phyloP scores from a whole-genome alignment of 2,113 vertebrate species.

The Cyprinus carpio region DNA sequence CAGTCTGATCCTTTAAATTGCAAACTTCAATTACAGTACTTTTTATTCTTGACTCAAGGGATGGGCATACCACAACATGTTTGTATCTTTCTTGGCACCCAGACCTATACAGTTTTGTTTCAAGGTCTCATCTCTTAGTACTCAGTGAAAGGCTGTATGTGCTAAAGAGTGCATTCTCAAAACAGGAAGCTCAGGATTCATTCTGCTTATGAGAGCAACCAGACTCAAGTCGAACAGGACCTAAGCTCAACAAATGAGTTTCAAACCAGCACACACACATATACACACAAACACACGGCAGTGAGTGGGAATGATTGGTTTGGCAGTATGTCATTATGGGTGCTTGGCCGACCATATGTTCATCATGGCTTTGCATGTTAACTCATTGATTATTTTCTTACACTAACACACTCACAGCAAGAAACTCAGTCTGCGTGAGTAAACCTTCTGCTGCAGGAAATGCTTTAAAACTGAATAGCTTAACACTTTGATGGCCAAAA shows the following conservation, averaged over 20 bases:
- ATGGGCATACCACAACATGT: conserved; percentile 34
- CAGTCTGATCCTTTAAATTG: conserved; percentile 38
- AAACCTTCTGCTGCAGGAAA: conserved; percentile 35
- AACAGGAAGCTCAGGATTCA: neutral
- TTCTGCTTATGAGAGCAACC: conserved; percentile 45
- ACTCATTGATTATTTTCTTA: conserved; percentile 43
- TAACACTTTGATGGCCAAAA: neutral
- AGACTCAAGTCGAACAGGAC: conserved; percentile 25
- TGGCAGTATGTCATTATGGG: conserved; percentile 34
- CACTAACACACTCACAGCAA: conserved; percentile 14
- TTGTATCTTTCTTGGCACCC: conserved; percentile 32
- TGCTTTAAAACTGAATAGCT: conserved; percentile 30
- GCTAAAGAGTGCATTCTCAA: conserved; percentile 8
- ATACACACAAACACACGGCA: conserved; percentile 16
- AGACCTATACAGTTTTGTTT: conserved; percentile 3
- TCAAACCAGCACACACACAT: conserved; percentile 18
- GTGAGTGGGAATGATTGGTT: conserved; percentile 15
- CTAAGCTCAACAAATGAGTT: conserved; percentile 22
- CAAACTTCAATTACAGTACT: conserved; percentile 30
- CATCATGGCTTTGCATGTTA: conserved; percentile 27
- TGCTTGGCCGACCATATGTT: conserved; percentile 41
- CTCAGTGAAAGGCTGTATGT: conserved; percentile 18
- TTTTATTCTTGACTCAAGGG: conserved; percentile 37
- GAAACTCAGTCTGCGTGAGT: conserved; percentile 19
- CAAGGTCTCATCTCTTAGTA: neutral